Base-by-base conservation (phyloP, 2,113 vertebrate species). In the Barbus barbus region DNA sequence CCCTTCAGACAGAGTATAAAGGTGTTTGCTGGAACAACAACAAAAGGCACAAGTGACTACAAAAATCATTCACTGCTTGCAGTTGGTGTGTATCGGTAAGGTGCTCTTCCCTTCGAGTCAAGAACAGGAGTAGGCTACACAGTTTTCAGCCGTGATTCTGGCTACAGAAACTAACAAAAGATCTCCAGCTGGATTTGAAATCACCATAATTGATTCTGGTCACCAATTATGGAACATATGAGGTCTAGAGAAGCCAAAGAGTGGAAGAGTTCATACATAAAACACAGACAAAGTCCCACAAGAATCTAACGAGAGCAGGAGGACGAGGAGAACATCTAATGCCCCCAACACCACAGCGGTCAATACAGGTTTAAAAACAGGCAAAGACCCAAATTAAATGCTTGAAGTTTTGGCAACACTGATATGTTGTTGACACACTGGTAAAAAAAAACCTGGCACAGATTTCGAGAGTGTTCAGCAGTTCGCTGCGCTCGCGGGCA, bases 361-460 rank as follows among this genome's bases (percentile, higher is more conserved):
- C 71, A 46, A 58, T 28, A 36, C 56, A 78, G 63, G 38, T 75
- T 76, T 67, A 80, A 86, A 86, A 78, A 24, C 83, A 44, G 56
- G n/a, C n/a, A n/a, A n/a, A n/a, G 53, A 58, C 81, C 58, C n/a
- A 22, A 81, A 41, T 84, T 20, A 84, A 84, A 84, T 82, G 56
- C 73, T 73, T 63, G 53, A 28, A 74, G 78, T 63, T 46, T 87
- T 85, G 79, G 83, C 83, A 85, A 85, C 84, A 85, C 74, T 67
- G 63, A 65, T 31, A 46, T 80, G 56, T 13, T 44, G 41, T 71
- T 56, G 73, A 77, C 77, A 79, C 72, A 69, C 60, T 48, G 69
- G 78, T 63, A 75, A 56, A 71, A 81, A 78, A 71, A 81, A 71
- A 28, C 36, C 53, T 77, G 80, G 77, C 76, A 81, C 78, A 86